Percentiles rank a stretch among this genome's conserved stretches.
phyloP scores from a whole-genome alignment of 2,888 invertebrate genomes.

The Phymatocera aterrima region DNA sequence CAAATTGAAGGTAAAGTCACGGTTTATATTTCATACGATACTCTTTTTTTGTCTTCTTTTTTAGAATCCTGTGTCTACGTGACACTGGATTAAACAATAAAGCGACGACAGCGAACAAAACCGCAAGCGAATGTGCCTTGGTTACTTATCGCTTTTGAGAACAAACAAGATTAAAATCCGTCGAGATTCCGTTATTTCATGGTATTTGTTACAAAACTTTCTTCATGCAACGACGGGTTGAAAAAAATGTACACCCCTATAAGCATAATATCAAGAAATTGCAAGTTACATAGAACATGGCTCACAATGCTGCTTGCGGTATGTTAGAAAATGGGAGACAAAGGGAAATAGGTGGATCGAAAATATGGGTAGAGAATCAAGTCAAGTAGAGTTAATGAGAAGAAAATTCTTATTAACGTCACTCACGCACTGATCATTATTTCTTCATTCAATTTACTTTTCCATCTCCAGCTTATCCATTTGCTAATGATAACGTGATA shows the following conservation, averaged over 20 bases:
- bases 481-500: constrained; percentile 32
- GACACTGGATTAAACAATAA: background rate
- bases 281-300: too few species aligned
- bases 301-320: too few species aligned
- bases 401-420: background rate
- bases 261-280: too few species aligned
- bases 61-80: background rate
- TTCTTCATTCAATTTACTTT: background rate
- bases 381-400: background rate
- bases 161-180: too few species aligned
- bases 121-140: too few species aligned
- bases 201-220: too few species aligned
- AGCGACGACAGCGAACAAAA: too few species aligned
- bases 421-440: constrained; percentile 26
- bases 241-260: too few species aligned
- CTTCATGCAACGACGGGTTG: too few species aligned
- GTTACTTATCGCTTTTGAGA: too few species aligned
- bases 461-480: constrained; percentile 7
- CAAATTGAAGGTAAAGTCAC: constrained; percentile 1
- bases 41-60: background rate
- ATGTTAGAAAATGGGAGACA: background rate
- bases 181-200: too few species aligned
- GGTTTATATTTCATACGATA: background rate
- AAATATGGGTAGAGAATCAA: background rate
- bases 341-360: background rate